Percentiles rank a stretch among this genome's conserved stretches.
phyloP scores from a whole-genome alignment of 2,113 vertebrate species.

The Campylomormyrus tamandua region DNA sequence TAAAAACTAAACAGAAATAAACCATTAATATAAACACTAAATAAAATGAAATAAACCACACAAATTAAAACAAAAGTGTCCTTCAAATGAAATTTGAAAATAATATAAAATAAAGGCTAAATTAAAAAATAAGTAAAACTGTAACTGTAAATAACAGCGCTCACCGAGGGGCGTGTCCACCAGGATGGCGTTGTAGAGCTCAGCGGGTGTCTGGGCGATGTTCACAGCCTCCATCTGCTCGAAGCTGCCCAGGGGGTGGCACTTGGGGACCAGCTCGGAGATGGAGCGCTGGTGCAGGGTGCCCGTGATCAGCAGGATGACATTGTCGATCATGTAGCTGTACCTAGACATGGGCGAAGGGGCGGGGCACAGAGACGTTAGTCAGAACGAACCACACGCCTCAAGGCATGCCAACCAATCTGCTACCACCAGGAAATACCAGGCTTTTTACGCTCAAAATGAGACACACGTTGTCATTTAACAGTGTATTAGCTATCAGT shows the following conservation, averaged over 20 bases:
- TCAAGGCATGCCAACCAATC: neutral
- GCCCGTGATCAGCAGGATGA: slow-evolving; percentile 94
- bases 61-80: neutral
- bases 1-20: neutral
- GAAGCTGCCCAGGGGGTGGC: slow-evolving; percentile 92
- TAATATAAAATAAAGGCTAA: neutral
- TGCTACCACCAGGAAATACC: neutral
- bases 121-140: neutral
- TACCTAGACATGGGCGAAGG: slow-evolving; percentile 60
- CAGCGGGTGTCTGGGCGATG: slow-evolving; percentile 93
- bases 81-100: neutral
- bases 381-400: neutral
- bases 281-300: slow-evolving; percentile 94
- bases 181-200: slow-evolving; percentile 96
- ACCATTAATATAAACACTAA: neutral
- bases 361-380: neutral
- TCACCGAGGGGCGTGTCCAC: slow-evolving; percentile 94
- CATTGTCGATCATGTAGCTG: slow-evolving; percentile 99
- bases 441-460: neutral
- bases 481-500: neutral
- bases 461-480: neutral
- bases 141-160: neutral
- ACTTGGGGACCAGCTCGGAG: slow-evolving; percentile 91
- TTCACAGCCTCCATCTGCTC: slow-evolving; percentile 99
- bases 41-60: neutral